Conservation (phyloP, 2,797 vertebrate genomes). For the Ibycter americanus region DNA sequence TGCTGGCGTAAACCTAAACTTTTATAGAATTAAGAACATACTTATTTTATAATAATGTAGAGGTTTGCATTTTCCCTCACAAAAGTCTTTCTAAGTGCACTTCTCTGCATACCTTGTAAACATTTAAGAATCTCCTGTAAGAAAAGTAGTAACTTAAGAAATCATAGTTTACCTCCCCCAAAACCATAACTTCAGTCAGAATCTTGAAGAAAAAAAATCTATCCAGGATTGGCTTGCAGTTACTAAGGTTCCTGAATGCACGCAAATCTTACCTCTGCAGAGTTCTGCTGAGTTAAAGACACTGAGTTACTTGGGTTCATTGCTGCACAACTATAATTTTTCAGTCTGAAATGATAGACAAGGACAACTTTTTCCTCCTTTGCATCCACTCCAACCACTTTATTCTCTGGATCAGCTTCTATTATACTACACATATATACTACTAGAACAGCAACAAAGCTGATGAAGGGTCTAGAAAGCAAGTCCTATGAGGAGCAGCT, state of each 20-base stretch:
- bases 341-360: background rate
- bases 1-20: background rate
- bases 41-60: background rate
- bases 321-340: background rate
- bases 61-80: background rate
- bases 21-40: background rate
- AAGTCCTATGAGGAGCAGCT: background rate
- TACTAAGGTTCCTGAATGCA: background rate
- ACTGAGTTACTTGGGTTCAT: background rate
- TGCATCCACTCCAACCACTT: background rate
- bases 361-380: background rate
- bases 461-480: background rate
- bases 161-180: background rate
- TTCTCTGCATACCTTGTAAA: background rate
- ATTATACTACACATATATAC: background rate
- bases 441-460: background rate
- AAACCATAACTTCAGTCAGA: background rate
- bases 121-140: background rate
- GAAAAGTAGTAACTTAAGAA: background rate
- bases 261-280: background rate
- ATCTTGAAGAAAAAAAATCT: background rate
- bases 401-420: background rate
- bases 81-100: background rate
- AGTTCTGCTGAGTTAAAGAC: background rate
- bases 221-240: background rate